Base-by-base conservation (phyloP, 1,140 invertebrate species). In the Eriosoma lanigerum region DNA sequence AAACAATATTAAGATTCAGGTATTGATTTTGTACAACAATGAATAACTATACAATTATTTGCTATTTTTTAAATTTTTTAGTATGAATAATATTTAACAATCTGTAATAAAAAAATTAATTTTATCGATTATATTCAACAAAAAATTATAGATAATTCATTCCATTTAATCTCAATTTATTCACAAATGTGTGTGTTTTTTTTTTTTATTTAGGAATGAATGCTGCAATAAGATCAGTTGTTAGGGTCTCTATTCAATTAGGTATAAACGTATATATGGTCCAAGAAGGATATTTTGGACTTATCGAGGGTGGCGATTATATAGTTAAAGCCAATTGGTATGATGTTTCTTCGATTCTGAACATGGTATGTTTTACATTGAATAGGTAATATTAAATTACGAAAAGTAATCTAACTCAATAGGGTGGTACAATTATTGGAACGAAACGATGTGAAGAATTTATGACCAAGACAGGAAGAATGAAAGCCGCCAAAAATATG, bases 361-460 rank as follows among this genome's bases (percentile, higher is more conserved):
- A 1, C 89, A 89, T 26, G 88, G 89, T 73, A 91, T 83, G 46
- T 17, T 68, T 68, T 26, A 4, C 8, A 38, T 8, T 38, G 8
- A 38, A 8, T 38, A 38, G 32, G 3, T 38, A 38, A 38, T 38
- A 38, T 38, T 38, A 38, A n/a, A 38, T 4, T 38, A 4, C 8
- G 32, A 38, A 38, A 38, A 38, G 3, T 8, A 38, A 4, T 4
- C 8, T 38, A 4, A 26, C 5, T 9, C 19, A 62, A 38, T 38
- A 88, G 86, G 90, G 90, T 82, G 90, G 90, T 17, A 91, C 90
- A 8, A 86, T 90, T 21, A 91, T 91, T 81, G 90, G 90, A 5
- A 89, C 88, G 83, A 90, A 90, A 17, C 83, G 90, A 38, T 91
- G 89, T 83, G 85, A 85, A 70, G 88, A 88, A 15, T 91, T 91